Percentiles rank a stretch among this genome's conserved stretches.
Evolutionary conservation across 2,113 vertebrate species (phyloP).

Genomic region (Sardina pilchardus): DNA sequence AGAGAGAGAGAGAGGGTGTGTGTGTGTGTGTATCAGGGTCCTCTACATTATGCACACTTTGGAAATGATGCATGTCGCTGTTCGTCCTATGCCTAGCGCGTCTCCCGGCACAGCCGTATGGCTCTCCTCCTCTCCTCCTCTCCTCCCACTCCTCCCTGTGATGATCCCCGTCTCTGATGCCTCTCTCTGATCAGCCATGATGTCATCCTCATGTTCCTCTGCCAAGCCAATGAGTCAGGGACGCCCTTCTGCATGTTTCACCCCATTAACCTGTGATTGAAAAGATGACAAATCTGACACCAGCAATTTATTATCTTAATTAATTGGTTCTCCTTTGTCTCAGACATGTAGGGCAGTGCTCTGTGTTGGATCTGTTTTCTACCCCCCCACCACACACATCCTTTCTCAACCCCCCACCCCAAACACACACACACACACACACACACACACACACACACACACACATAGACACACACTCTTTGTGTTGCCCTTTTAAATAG

Average conservation of each 20-base stretch:
- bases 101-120: not conserved
- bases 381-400: not conserved
- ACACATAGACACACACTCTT: not conserved
- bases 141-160: not conserved
- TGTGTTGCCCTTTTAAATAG: slow-evolving; percentile 1
- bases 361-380: slow-evolving; percentile 38
- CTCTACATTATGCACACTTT: slow-evolving; percentile 6
- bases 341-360: slow-evolving; percentile 49
- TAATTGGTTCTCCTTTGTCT: slow-evolving; percentile 58
- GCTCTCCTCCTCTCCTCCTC: not conserved
- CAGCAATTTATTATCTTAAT: slow-evolving; percentile 66
- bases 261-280: slow-evolving; percentile 65
- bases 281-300: slow-evolving; percentile 64
- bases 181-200: not conserved
- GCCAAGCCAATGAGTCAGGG: slow-evolving; percentile 29
- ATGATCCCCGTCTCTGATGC: not conserved
- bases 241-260: slow-evolving; percentile 41
- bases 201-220: slow-evolving; percentile 34
- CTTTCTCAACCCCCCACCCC: not conserved
- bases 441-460: not conserved
- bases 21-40: not conserved
- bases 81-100: not conserved
- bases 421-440: not conserved
- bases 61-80: slow-evolving; percentile 17
- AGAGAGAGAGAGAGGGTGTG: not conserved